Conservation (phyloP, 2,888 invertebrate species). For the Pinctada fucata region DNA sequence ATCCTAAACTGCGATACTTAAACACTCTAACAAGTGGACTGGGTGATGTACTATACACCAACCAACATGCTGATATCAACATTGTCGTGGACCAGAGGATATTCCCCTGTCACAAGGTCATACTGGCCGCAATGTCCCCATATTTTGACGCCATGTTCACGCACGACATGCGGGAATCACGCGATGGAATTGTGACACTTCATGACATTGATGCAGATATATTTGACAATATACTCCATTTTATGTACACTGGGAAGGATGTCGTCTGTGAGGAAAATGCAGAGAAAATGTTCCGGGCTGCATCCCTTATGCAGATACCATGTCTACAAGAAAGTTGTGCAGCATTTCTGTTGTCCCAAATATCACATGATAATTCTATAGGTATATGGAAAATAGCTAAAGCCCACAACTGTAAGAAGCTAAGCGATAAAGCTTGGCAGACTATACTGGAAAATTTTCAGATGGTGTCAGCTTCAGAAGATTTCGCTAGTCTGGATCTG, state of each 20-base stretch:
- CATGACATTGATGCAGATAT: conserved; percentile 83
- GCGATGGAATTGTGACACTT: conserved; percentile 62
- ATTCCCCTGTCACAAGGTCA: conserved; percentile 66
- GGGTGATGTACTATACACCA: conserved; percentile 57
- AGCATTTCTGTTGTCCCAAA: conserved; percentile 83
- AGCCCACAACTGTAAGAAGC: conserved; percentile 84
- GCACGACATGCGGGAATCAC: conserved; percentile 62
- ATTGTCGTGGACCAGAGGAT: conserved; percentile 63
- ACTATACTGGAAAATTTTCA: conserved; percentile 81
- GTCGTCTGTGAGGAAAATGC: conserved; percentile 88
- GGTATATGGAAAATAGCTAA: conserved; percentile 90
- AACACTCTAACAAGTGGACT: conserved; percentile 59
- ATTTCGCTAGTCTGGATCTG: conserved; percentile 80
- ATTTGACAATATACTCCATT: conserved; percentile 87
- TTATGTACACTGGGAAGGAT: conserved; percentile 88
- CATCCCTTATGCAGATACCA: conserved; percentile 90
- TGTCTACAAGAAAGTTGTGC: conserved; percentile 89
- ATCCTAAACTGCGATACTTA: conserved; percentile 45
- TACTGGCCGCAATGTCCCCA: conserved; percentile 66
- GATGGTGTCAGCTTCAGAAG: conserved; percentile 54
- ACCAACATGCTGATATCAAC: conserved; percentile 67
- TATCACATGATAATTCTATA: conserved; percentile 88
- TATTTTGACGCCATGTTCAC: conserved; percentile 67
- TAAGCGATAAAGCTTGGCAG: conserved; percentile 84
- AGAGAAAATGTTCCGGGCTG: conserved; percentile 83